These are phyloP conservation scores for Campylorhamphus procurvoides DNA, from an alignment of 2,113 vertebrate genomes.

Conservation along the genomic window DNA sequence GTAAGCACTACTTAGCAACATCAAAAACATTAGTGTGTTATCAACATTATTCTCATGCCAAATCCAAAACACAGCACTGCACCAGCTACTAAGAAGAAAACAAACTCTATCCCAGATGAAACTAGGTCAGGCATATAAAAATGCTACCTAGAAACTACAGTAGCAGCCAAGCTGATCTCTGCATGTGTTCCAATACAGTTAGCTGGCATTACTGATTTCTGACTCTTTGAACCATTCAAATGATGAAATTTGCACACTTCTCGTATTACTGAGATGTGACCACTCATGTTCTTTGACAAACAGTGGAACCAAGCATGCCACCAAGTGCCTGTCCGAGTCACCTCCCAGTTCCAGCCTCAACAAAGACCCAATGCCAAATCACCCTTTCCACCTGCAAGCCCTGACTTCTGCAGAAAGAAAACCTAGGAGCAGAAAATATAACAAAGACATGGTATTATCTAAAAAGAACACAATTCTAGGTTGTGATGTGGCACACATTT, in stretches of 20 bases:
- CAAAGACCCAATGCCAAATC: not conserved
- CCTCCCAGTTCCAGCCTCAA: not conserved
- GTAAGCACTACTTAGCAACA: not conserved
- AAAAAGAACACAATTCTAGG: not conserved
- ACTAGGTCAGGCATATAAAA: not conserved
- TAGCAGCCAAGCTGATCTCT: not conserved
- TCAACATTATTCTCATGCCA: not conserved
- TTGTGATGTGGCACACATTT: not conserved
- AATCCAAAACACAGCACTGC: not conserved
- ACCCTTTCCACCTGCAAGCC: not conserved
- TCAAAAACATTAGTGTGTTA: not conserved
- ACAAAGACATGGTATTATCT: not conserved
- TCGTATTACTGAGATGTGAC: not conserved
- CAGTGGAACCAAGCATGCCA: not conserved
- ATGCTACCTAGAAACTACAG: not conserved
- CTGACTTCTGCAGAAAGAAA: not conserved
- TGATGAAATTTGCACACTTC: not conserved
- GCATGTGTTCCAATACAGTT: not conserved
- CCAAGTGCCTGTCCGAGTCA: not conserved
- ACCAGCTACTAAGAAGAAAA: not conserved
- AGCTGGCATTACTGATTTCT: not conserved
- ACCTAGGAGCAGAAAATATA: not conserved
- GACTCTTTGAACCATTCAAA: not conserved
- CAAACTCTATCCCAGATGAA: not conserved
- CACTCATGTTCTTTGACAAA: not conserved